Evolutionary conservation across 2,888 invertebrate genomes (phyloP).

Genomic region (Mythimna albipuncta): DNA sequence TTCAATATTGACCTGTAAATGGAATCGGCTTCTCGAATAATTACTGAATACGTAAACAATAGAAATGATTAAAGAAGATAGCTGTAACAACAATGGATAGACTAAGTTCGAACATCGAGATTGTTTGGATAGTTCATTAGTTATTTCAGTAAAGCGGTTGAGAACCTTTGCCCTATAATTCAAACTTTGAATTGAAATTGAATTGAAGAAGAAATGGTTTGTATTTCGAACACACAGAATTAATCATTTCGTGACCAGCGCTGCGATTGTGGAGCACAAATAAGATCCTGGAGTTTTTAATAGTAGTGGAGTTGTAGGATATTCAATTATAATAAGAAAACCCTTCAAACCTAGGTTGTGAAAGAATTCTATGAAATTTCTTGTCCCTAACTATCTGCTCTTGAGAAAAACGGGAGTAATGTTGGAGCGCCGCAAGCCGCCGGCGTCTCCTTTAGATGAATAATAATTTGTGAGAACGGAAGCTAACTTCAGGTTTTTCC

Average conservation of each 20-base stretch:
- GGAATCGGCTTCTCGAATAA: slow-evolving; percentile 29
- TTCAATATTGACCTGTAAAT: slow-evolving; percentile 38
- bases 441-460: slow-evolving; percentile 21
- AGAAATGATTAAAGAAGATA: slow-evolving; percentile 10
- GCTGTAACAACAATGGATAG: not conserved
- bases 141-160: slow-evolving; percentile 8
- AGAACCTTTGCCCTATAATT: slow-evolving; percentile 3
- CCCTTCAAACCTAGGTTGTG: not conserved
- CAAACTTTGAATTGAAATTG: not conserved
- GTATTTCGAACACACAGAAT: not conserved
- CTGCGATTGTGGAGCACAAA: slow-evolving; percentile 2
- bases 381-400: not conserved
- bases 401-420: slow-evolving; percentile 17
- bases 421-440: slow-evolving; percentile 3
- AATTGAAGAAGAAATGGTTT: too few species aligned
- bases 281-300: not conserved
- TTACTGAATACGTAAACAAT: not conserved
- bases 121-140: slow-evolving; percentile 7
- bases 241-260: not conserved
- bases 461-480: slow-evolving; percentile 35
- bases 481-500: slow-evolving; percentile 23
- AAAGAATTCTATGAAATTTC: slow-evolving; percentile 17
- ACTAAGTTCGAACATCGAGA: not conserved
- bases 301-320: not conserved
- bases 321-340: slow-evolving; percentile 15